Conservation (phyloP, 2,113 vertebrate species). For the Cottus gobio region DNA sequence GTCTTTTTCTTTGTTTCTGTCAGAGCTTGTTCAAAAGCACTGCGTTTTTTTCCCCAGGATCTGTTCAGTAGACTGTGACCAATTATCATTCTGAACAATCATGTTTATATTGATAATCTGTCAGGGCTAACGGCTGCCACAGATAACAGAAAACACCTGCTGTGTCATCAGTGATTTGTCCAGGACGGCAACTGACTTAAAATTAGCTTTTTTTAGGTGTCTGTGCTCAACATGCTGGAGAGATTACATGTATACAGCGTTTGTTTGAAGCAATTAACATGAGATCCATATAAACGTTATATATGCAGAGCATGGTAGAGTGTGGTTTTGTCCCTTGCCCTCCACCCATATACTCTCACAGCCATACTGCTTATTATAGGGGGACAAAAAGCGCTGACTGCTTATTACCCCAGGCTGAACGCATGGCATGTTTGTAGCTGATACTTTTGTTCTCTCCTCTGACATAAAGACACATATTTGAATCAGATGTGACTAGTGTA, state of each 20-base stretch:
- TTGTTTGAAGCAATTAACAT: constrained; percentile 31
- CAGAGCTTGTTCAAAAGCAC: constrained; percentile 12
- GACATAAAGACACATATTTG: constrained; percentile 70
- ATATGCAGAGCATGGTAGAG: neutral
- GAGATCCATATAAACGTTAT: constrained; percentile 35
- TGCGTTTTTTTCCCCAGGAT: neutral
- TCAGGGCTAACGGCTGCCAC: neutral
- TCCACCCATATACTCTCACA: constrained; percentile 50
- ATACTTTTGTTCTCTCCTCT: constrained; percentile 52
- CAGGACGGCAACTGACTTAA: neutral
- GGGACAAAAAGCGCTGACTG: constrained; percentile 65
- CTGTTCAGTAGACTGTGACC: constrained; percentile 7
- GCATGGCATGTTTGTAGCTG: constrained; percentile 59
- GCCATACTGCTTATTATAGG: constrained; percentile 63
- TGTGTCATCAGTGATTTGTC: constrained; percentile 19
- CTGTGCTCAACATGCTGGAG: neutral
- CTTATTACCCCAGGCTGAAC: constrained; percentile 63
- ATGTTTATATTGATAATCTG: constrained; percentile 37
- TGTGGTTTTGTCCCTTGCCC: constrained; percentile 46
- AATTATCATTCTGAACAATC: constrained; percentile 15
- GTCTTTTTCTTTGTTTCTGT: constrained; percentile 29
- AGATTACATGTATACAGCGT: constrained; percentile 8
- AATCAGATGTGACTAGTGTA: constrained; percentile 69
- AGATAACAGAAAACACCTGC: constrained; percentile 40
- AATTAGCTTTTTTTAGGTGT: constrained; percentile 7